phyloP scores from a whole-genome alignment of 2,113 vertebrate genomes.

The Sapayoa aenigma region DNA sequence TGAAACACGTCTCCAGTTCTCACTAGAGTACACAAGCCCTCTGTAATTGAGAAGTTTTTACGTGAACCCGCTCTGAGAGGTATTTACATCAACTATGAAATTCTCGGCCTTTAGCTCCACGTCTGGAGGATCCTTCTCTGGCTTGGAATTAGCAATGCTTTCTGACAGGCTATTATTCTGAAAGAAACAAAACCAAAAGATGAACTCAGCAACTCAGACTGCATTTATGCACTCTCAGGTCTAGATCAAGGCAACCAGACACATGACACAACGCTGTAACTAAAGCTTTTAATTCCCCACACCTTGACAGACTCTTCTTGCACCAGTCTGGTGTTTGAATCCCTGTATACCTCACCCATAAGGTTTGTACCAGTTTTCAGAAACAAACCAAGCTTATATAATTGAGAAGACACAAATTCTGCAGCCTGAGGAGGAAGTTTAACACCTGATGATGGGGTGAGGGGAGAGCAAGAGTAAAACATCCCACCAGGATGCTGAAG shows the following conservation, averaged over 20 bases:
- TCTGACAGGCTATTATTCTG: conserved; percentile 70
- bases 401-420: neutral
- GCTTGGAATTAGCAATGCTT: conserved; percentile 73
- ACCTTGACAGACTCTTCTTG: neutral
- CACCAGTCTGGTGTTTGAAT: neutral
- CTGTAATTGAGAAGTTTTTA: neutral
- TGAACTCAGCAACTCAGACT: neutral
- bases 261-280: fast-evolving
- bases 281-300: neutral
- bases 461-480: no score
- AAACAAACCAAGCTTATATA: neutral
- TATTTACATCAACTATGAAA: conserved; percentile 86
- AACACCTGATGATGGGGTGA: neutral
- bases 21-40: neutral
- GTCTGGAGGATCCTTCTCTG: neutral
- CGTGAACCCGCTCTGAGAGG: neutral
- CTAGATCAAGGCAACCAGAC: neutral
- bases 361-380: neutral
- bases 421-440: neutral
- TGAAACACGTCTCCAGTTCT: fast-evolving
- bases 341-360: neutral
- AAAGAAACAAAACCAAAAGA: neutral
- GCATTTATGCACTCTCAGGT: neutral
- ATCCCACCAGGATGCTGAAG: neutral
- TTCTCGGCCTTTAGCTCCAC: conserved; percentile 79